Evolutionary conservation across 1,140 invertebrate genomes (phyloP).

Genomic region (Psix sp.): DNA sequence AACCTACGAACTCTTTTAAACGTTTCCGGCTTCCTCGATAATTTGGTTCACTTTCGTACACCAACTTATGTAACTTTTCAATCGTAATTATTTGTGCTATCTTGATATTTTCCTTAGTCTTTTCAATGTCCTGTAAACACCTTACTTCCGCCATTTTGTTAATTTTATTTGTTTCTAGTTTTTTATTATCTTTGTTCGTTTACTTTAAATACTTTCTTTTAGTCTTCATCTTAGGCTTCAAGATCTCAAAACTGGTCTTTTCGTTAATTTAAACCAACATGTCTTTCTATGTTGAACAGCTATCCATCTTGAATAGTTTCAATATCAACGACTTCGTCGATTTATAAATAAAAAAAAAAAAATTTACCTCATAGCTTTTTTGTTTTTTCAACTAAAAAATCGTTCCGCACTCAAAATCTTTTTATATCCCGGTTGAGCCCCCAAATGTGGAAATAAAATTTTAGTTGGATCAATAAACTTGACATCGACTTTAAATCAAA

Average conservation of each 20-base stretch:
- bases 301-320: too few species aligned
- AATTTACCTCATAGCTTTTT: neutral
- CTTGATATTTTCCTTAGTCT: constrained; percentile 6
- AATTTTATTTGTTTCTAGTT: too few species aligned
- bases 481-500: too few species aligned
- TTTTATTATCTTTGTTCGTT: neutral
- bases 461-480: too few species aligned
- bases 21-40: constrained; percentile 20
- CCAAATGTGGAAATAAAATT: constrained; percentile 1
- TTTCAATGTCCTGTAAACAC: constrained; percentile 2
- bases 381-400: neutral
- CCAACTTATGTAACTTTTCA: constrained; percentile 4
- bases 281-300: too few species aligned
- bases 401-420: too few species aligned
- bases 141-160: constrained; percentile 7
- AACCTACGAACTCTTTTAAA: constrained; percentile 18
- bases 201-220: too few species aligned
- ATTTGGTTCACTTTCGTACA: constrained; percentile 7
- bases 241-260: neutral
- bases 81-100: constrained; percentile 4
- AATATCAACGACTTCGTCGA: too few species aligned
- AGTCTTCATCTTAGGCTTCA: neutral
- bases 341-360: too few species aligned
- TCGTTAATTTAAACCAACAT: too few species aligned
- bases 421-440: constrained; percentile 8